These are phyloP conservation scores for Phrynocephalus vlangalii DNA, from an alignment of 2,797 vertebrate species.

Conservation along the genomic window DNA sequence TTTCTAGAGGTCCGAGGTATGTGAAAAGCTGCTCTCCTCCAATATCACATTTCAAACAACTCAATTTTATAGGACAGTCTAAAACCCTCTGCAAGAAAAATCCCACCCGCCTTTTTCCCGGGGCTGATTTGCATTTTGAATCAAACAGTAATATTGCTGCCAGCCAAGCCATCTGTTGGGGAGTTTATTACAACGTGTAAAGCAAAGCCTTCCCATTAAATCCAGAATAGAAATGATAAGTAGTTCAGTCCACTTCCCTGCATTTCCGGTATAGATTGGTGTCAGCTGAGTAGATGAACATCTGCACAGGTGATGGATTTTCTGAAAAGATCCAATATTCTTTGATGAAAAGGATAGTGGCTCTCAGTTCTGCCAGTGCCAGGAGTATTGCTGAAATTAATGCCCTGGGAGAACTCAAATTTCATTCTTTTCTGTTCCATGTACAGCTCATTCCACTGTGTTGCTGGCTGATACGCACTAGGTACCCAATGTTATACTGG, in stretches of 20 bases:
- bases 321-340: slow-evolving; percentile 14
- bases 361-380: slow-evolving; percentile 9
- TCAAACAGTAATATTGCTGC: slow-evolving; percentile 7
- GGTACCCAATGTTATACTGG: background rate
- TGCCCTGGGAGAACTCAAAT: slow-evolving; percentile 2
- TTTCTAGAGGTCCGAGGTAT: too few relatives aligned
- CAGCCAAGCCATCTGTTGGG: slow-evolving; percentile 43
- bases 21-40: too few relatives aligned
- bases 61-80: slow-evolving; percentile 14
- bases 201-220: slow-evolving; percentile 37
- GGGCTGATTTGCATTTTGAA: slow-evolving; percentile 37
- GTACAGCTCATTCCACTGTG: background rate
- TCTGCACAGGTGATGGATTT: slow-evolving; percentile 30
- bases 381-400: slow-evolving; percentile 26
- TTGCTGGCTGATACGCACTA: background rate
- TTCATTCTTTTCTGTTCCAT: slow-evolving; percentile 3
- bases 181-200: slow-evolving; percentile 36
- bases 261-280: slow-evolving; percentile 24
- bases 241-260: background rate
- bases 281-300: slow-evolving; percentile 19
- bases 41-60: background rate
- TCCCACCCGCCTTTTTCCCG: background rate
- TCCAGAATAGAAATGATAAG: slow-evolving; percentile 11
- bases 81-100: background rate
- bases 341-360: background rate